Evolutionary conservation across 2,888 invertebrate genomes (phyloP), one percentile per base, ranked within the genome.

Genomic region (Antheraea yamamai): DNA sequence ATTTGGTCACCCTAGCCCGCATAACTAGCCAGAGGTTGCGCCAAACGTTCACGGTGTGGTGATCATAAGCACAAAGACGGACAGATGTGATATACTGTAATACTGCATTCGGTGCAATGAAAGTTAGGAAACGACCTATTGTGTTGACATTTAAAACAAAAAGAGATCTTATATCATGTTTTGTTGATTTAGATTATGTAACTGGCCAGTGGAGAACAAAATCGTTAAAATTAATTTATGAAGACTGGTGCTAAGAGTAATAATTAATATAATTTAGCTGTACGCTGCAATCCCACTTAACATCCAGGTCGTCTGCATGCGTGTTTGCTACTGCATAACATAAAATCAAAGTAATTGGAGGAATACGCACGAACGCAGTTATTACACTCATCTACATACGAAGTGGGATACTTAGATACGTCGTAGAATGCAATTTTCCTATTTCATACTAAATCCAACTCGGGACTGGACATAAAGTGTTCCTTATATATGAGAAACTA

Each of bases 11-110:
- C 80, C 78, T 77, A 76, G 7, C 73, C 75, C 70, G 64, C 79
- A 80, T 81, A 83, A 81, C 76, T 79, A 81, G 78, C 76, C 76
- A 77, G 77, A 74, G 75, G 80, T 82, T 83, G 80, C 83, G 82
- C 80, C 80, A 79, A 76, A 70, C 26, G 47, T 80, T 82, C 80
- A 83, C 81, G 84, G 77, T 75, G 72, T 76, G 81, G 77, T 81
- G 83, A 74, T 79, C 82, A 80, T 78, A 77, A 30, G 30, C 16
- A 68, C 76, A 77, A 76, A 76, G 73, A 74, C 78, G 76, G 77
- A 72, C 78, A 77, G 75, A 76, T 77, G 75, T 75, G 74, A 72
- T 75, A 75, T 75, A 75, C 61, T n/a, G 61, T 58, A 75, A 47
- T 10, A 47, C n/a, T 55, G 55, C 61, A 73, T 73, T 61, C 2